A percentile compares a stretch with the other conserved stretches of the same genome.
These are phyloP conservation scores for Petrolisthes manimaculis DNA, from an alignment of 2,888 invertebrate genomes.

Conservation along the genomic window DNA sequence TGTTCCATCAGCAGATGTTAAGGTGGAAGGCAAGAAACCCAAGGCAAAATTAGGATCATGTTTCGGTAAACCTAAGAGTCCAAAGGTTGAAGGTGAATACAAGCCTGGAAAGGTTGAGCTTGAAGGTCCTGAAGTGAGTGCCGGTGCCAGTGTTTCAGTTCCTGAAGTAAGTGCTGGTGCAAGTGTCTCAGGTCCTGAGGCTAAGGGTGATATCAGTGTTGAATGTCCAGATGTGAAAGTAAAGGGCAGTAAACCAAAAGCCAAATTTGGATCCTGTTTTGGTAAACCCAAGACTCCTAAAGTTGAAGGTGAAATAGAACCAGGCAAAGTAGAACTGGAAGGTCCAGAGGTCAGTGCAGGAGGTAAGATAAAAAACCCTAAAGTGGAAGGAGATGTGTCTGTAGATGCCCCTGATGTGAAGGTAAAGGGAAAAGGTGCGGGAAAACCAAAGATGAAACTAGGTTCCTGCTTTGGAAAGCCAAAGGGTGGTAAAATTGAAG, in stretches of 20 bases:
- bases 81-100: constrained; percentile 32
- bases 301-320: constrained; percentile 16
- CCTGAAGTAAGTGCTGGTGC: constrained; percentile 8
- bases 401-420: neutral
- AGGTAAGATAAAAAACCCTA: constrained; percentile 15
- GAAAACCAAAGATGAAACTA: constrained; percentile 24
- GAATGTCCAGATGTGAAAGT: constrained; percentile 34
- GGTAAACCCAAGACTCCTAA: constrained; percentile 35
- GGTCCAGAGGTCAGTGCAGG: constrained; percentile 20
- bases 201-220: neutral
- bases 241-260: constrained; percentile 24
- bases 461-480: constrained; percentile 53
- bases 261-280: constrained; percentile 34
- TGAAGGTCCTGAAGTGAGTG: constrained; percentile 36
- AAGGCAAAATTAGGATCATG: constrained; percentile 48
- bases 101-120: constrained; percentile 20
- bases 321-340: constrained; percentile 27
- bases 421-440: neutral
- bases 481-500: constrained; percentile 27
- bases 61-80: constrained; percentile 41
- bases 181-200: neutral
- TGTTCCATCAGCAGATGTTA: constrained; percentile 24
- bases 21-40: constrained; percentile 40
- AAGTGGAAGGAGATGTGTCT: constrained; percentile 14
- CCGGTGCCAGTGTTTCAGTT: constrained; percentile 7